phyloP scores from a whole-genome alignment of 1,140 invertebrate genomes.

The Drosophila micromelanica region DNA sequence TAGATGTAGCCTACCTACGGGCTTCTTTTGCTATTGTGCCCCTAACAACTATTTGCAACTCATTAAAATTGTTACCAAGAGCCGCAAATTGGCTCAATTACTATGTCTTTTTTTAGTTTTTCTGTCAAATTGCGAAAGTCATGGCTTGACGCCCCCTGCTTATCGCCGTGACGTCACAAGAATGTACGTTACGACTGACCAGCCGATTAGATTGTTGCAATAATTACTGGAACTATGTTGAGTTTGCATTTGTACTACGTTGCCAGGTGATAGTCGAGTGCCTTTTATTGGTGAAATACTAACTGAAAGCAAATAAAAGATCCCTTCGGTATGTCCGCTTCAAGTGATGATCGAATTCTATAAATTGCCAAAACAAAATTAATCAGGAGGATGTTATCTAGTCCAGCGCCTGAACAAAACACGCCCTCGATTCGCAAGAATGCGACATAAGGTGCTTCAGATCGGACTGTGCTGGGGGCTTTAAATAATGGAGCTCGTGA shows the following conservation, averaged over 20 bases:
- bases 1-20: not conserved
- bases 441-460: conserved; percentile 6
- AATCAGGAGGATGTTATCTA: conserved; percentile 25
- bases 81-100: conserved; percentile 21
- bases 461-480: conserved; percentile 11
- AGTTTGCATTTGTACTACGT: conserved; percentile 25
- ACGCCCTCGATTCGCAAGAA: conserved; percentile 11
- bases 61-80: conserved; percentile 57
- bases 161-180: conserved; percentile 70
- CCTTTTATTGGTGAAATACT: not conserved
- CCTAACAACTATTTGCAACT: conserved; percentile 38
- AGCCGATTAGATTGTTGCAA: conserved; percentile 65
- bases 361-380: conserved; percentile 26
- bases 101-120: not conserved
- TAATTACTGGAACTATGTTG: conserved; percentile 50
- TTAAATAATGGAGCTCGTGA: conserved; percentile 22
- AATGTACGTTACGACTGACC: conserved; percentile 53
- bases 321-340: conserved; percentile 7
- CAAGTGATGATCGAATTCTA: not conserved
- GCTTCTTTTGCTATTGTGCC: not conserved
- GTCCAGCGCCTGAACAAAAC: not conserved
- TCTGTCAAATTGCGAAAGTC: conserved; percentile 12
- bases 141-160: conserved; percentile 13
- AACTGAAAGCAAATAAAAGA: not conserved
- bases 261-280: conserved; percentile 32